Evolutionary conservation across 2,797 vertebrate species (phyloP).

Genomic region (Knipowitschia caucasica): DNA sequence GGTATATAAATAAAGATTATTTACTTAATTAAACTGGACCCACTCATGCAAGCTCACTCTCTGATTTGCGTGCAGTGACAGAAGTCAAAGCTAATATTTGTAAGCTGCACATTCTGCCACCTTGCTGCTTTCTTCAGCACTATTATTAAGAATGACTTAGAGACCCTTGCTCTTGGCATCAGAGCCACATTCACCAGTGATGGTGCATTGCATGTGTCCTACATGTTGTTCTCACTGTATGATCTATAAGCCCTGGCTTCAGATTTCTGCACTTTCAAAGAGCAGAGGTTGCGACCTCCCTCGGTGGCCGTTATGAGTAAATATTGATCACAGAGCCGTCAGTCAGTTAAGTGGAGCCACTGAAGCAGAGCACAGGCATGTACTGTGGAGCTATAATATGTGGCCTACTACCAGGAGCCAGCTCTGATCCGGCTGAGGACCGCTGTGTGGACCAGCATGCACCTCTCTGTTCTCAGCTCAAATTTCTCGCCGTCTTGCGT

Average conservation of each 20-base stretch:
- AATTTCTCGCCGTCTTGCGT: slow-evolving; percentile 47
- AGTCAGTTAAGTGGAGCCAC: slow-evolving; percentile 61
- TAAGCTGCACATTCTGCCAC: too few relatives aligned
- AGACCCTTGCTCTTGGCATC: neutral
- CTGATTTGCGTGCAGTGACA: too few relatives aligned
- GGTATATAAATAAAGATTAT: too few relatives aligned
- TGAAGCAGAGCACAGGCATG: slow-evolving; percentile 52
- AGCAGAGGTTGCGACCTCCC: slow-evolving; percentile 67
- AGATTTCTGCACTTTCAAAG: slow-evolving; percentile 58
- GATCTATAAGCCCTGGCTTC: slow-evolving; percentile 51
- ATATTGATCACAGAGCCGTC: slow-evolving; percentile 68
- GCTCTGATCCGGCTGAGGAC: slow-evolving; percentile 45
- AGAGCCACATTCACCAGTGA: neutral
- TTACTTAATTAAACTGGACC: too few relatives aligned
- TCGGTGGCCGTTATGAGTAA: slow-evolving; percentile 64
- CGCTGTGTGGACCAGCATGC: slow-evolving; percentile 57
- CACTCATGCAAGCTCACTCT: too few relatives aligned
- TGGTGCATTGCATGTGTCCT: slow-evolving; percentile 17
- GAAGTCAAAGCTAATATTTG: too few relatives aligned
- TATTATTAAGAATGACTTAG: neutral
- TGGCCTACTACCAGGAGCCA: slow-evolving; percentile 55
- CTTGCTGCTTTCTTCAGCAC: neutral
- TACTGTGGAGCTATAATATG: slow-evolving; percentile 57
- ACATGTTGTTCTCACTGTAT: slow-evolving; percentile 16
- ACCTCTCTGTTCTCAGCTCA: slow-evolving; percentile 38